Evolutionary conservation across 2,113 vertebrate genomes (phyloP).

Genomic region (Connochaetes taurinus): DNA sequence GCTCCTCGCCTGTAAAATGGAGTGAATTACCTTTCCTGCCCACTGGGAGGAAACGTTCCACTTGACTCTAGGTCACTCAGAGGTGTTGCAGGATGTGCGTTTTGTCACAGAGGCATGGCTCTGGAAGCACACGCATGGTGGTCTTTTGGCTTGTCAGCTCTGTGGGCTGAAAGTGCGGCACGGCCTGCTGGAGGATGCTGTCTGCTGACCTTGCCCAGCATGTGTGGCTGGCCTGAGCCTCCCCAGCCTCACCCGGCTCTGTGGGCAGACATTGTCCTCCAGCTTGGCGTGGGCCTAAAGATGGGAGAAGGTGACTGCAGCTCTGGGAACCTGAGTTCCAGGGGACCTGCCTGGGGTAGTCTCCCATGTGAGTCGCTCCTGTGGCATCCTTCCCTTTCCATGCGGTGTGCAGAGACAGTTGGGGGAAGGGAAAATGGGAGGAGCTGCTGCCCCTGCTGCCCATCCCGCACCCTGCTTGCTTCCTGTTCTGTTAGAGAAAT

Average conservation of each 20-base stretch:
- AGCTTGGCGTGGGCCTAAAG: not conserved
- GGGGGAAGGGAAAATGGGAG: not conserved
- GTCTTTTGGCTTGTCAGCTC: not conserved
- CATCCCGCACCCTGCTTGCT: not conserved
- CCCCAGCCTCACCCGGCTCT: not conserved
- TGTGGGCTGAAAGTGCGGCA: not conserved
- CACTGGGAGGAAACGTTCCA: not conserved
- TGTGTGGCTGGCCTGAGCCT: accelerated
- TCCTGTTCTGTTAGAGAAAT: not conserved
- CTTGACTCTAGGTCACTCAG: not conserved
- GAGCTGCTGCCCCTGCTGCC: not conserved
- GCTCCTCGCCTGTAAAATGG: not conserved
- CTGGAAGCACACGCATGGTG: not conserved
- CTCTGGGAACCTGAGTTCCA: not conserved
- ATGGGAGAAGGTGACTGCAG: not conserved
- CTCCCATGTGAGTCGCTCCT: not conserved
- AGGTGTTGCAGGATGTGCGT: not conserved
- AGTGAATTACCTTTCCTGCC: not conserved
- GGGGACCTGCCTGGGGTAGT: not conserved
- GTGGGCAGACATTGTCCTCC: not conserved
- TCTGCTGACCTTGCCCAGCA: not conserved
- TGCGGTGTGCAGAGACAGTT: not conserved
- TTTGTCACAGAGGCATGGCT: not conserved
- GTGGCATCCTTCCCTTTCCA: not conserved
- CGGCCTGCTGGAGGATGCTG: accelerated